Conservation (phyloP, 2,113 vertebrate genomes). For the Nettapus auritus region DNA sequence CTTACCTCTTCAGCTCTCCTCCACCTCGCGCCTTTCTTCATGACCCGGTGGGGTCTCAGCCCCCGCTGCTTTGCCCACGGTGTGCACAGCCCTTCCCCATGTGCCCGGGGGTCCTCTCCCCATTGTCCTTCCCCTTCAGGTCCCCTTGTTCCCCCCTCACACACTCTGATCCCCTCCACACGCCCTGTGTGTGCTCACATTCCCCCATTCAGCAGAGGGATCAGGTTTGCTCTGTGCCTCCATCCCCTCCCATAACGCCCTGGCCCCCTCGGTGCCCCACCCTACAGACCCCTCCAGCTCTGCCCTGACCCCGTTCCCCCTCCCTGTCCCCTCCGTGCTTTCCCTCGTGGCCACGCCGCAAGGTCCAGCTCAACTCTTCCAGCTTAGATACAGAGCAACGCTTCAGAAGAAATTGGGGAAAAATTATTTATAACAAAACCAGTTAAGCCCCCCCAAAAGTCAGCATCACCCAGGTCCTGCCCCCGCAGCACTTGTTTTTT, state of each 20-base stretch:
- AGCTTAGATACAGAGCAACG: background rate
- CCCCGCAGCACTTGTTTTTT: accelerated
- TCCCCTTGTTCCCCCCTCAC: accelerated
- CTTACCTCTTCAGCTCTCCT: background rate
- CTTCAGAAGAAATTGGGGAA: background rate
- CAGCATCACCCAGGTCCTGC: background rate
- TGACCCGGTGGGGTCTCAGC: background rate
- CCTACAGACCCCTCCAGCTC: accelerated
- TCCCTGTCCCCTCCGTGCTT: background rate
- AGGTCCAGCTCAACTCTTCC: background rate
- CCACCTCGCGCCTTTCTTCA: background rate
- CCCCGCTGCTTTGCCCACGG: accelerated
- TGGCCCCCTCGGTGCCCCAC: background rate
- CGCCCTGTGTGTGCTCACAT: accelerated
- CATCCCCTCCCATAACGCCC: background rate
- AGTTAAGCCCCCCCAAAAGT: background rate
- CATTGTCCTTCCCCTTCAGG: background rate
- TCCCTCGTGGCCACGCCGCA: accelerated
- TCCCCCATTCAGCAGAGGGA: background rate
- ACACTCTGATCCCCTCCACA: no score
- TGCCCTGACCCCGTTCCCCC: no score
- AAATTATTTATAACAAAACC: slow-evolving; percentile 12
- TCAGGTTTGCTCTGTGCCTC: background rate
- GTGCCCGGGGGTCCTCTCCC: background rate
- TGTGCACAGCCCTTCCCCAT: accelerated